Conservation (phyloP, 2,113 vertebrate species). For the Carettochelys insculpta region DNA sequence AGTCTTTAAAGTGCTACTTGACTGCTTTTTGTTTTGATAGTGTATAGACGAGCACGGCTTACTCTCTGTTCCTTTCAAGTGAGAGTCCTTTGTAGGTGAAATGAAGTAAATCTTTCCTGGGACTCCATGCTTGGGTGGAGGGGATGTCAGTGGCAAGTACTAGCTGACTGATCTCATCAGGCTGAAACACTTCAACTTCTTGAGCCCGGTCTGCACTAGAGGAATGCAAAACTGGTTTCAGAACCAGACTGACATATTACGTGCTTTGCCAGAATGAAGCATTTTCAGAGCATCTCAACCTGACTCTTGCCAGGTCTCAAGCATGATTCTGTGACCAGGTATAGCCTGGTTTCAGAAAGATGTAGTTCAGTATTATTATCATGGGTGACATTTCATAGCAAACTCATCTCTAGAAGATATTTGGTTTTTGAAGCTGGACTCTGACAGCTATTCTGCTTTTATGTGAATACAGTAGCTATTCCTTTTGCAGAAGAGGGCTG, state of each 20-base stretch:
- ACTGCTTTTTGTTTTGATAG: too few relatives aligned
- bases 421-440: neutral
- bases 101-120: neutral
- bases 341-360: neutral
- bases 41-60: too few relatives aligned
- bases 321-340: neutral
- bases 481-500: neutral
- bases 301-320: neutral
- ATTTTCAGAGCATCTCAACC: neutral
- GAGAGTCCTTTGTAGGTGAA: slow-evolving; percentile 23
- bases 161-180: neutral
- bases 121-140: neutral
- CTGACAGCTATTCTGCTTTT: slow-evolving; percentile 34
- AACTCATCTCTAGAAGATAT: neutral
- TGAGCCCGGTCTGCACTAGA: neutral
- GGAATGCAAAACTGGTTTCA: neutral
- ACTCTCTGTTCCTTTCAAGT: slow-evolving; percentile 22
- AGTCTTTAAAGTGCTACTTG: too few relatives aligned
- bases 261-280: neutral
- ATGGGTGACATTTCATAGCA: neutral
- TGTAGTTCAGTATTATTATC: neutral
- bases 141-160: neutral
- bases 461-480: neutral
- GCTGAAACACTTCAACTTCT: neutral
- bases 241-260: neutral